phyloP scores from a whole-genome alignment of 1,140 invertebrate species.

The Medauroidea extradentata region DNA sequence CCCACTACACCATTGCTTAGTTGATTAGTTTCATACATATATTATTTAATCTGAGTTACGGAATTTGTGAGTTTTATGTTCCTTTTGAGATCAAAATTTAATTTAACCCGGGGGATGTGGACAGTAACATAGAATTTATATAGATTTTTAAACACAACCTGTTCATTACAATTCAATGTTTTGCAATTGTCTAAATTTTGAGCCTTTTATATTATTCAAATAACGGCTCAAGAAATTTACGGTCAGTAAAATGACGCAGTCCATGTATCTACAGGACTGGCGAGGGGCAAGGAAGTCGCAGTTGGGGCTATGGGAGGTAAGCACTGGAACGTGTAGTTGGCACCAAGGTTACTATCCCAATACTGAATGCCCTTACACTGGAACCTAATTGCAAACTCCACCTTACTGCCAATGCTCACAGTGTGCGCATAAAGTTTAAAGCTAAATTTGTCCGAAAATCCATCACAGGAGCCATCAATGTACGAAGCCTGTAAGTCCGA shows the following conservation, averaged over 20 bases:
- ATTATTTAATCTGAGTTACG: no score
- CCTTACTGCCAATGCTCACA: constrained; percentile 63
- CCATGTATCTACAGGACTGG: constrained; percentile 7
- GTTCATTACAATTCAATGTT: no score
- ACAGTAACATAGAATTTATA: no score
- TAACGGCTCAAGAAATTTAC: no score
- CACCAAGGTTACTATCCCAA: constrained; percentile 86
- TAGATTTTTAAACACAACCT: no score
- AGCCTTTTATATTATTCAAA: no score
- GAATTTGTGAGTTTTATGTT: no score
- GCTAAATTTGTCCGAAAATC: constrained; percentile 85
- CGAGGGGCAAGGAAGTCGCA: constrained; percentile 30
- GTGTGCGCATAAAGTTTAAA: constrained; percentile 65
- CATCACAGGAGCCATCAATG: constrained; percentile 84
- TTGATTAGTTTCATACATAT: no score
- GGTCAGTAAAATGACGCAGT: constrained; percentile 6
- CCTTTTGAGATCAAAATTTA: no score
- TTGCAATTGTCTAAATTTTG: no score
- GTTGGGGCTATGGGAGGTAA: constrained; percentile 47
- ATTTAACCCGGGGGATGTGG: no score
- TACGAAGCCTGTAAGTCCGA: constrained; percentile 79
- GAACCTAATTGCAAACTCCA: constrained; percentile 81
- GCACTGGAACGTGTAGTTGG: constrained; percentile 83
- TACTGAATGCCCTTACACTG: constrained; percentile 75
- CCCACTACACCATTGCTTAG: no score